Evolutionary conservation across 2,113 vertebrate genomes (phyloP).

Genomic region (Pitta sordida): DNA sequence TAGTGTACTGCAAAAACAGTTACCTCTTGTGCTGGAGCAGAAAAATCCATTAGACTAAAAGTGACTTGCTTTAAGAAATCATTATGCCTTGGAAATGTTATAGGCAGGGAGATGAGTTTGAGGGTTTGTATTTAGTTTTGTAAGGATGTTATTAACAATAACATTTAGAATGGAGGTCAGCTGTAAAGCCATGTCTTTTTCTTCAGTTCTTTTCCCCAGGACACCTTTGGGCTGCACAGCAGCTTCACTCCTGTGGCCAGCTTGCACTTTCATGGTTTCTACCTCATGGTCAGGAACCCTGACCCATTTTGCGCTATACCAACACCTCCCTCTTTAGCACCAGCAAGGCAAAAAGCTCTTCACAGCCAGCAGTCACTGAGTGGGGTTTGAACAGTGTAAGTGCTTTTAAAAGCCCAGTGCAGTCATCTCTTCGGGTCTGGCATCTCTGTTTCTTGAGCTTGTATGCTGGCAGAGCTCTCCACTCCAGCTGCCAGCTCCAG

Average conservation of each 20-base stretch:
- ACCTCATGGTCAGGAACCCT: not conserved
- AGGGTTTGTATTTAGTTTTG: not conserved
- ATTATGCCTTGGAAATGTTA: not conserved
- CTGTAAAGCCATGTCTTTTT: not conserved
- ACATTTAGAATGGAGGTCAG: not conserved
- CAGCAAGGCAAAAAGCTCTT: not conserved
- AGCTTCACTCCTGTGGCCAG: not conserved
- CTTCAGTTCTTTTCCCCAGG: not conserved
- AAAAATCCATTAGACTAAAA: not conserved
- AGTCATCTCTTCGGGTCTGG: not conserved
- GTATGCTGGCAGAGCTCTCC: not conserved
- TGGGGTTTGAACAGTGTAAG: not conserved
- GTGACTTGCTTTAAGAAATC: not conserved
- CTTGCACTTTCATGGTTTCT: not conserved
- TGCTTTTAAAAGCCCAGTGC: not conserved
- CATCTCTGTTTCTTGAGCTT: not conserved
- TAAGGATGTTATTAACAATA: not conserved
- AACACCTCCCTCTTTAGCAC: not conserved
- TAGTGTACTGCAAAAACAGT: not conserved
- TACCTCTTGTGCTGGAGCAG: not conserved
- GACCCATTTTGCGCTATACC: not conserved
- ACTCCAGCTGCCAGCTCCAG: constrained; percentile 1
- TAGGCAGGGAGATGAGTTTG: not conserved
- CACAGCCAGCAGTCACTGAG: not conserved
- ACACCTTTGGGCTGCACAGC: not conserved